These are phyloP conservation scores for Lepidocyrtoides sp. DNA, from an alignment of 2,888 invertebrate species.

Conservation along the genomic window DNA sequence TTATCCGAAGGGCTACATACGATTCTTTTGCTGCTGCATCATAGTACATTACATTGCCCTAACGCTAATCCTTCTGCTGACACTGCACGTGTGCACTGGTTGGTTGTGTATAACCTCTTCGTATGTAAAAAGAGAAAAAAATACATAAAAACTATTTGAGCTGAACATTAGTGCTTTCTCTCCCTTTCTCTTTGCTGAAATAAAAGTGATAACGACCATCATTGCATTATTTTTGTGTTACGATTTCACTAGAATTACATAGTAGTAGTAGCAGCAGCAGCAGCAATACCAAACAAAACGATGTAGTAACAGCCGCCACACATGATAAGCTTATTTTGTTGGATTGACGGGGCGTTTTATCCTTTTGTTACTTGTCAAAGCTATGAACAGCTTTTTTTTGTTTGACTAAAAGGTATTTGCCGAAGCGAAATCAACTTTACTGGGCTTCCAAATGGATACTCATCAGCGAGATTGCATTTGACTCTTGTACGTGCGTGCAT, in stretches of 20 bases:
- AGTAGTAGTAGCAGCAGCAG: background rate
- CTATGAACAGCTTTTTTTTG: slow-evolving; percentile 75
- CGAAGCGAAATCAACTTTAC: slow-evolving; percentile 91
- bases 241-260: background rate
- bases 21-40: background rate
- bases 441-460: slow-evolving; percentile 95
- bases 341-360: slow-evolving; percentile 74
- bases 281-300: slow-evolving; percentile 8
- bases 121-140: slow-evolving; percentile 26
- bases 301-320: slow-evolving; percentile 53
- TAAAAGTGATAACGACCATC: slow-evolving; percentile 64
- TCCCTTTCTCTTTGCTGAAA: slow-evolving; percentile 19
- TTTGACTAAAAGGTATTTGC: slow-evolving; percentile 90
- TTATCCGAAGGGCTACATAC: slow-evolving; percentile 10
- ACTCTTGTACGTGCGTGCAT: slow-evolving; percentile 90
- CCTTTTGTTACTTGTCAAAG: slow-evolving; percentile 75
- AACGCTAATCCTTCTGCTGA: slow-evolving; percentile 55
- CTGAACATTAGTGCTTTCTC: slow-evolving; percentile 53
- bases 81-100: slow-evolving; percentile 43
- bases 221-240: slow-evolving; percentile 50
- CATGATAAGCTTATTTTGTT: slow-evolving; percentile 68
- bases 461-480: slow-evolving; percentile 92
- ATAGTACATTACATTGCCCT: slow-evolving; percentile 12
- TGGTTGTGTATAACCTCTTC: background rate
- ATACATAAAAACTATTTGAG: slow-evolving; percentile 40